A percentile compares a stretch with the other conserved stretches of the same genome.
Conservation (phyloP, 2,797 vertebrate species). For the Sebastes minor region DNA sequence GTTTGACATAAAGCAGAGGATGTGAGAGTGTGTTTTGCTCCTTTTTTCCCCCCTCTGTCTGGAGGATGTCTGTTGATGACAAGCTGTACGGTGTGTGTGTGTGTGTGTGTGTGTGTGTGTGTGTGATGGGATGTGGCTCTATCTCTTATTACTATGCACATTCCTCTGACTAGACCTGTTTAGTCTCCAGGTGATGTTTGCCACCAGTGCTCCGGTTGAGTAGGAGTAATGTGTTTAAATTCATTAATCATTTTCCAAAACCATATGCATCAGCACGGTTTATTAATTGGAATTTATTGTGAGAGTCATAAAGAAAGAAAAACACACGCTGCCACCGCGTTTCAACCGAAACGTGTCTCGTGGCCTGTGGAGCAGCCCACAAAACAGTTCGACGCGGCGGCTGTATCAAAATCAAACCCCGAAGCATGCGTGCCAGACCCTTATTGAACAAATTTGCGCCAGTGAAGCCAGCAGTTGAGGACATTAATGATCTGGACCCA, state of each 20-base stretch:
- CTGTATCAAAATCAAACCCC: conserved; percentile 69
- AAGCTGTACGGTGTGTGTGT: background rate
- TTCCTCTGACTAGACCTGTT: conserved; percentile 16
- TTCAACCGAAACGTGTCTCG: background rate
- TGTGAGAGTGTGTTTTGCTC: conserved; percentile 41
- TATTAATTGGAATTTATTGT: background rate
- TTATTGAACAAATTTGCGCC: conserved; percentile 83
- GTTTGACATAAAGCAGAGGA: conserved; percentile 46
- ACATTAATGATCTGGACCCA: conserved; percentile 85
- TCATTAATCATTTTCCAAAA: conserved; percentile 27
- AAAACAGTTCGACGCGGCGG: conserved; percentile 46
- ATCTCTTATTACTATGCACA: conserved; percentile 25
- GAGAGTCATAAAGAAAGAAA: background rate
- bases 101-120: background rate
- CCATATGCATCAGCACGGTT: background rate
- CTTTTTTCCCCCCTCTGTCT: conserved; percentile 16
- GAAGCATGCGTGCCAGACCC: conserved; percentile 68
- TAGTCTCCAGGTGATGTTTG: conserved; percentile 35
- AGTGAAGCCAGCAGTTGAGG: conserved; percentile 83
- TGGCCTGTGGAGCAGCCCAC: conserved; percentile 28
- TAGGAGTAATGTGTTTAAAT: conserved; percentile 9
- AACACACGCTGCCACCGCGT: background rate
- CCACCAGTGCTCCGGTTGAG: conserved; percentile 7
- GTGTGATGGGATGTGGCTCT: background rate
- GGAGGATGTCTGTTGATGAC: conserved; percentile 35